Conservation (phyloP, 2,113 vertebrate genomes). For the Phaethornis superciliosus region DNA sequence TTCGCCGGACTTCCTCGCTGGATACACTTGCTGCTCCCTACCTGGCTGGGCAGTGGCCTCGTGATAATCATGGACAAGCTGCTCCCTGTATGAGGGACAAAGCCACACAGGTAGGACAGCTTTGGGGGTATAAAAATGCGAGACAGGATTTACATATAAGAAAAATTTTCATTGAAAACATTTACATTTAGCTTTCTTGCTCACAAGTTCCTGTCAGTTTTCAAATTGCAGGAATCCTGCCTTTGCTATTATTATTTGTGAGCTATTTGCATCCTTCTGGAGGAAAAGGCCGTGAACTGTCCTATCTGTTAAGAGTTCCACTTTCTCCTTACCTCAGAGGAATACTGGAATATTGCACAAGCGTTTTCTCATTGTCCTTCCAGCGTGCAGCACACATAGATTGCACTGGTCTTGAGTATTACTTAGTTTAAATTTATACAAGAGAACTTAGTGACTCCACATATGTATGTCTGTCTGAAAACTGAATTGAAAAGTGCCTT, state of each 20-base stretch:
- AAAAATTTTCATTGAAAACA: not conserved
- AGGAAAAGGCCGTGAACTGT: not conserved
- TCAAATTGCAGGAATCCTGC: not conserved
- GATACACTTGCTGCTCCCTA: conserved; percentile 90
- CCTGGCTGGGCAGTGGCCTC: conserved; percentile 96
- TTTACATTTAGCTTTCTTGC: not conserved
- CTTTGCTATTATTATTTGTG: not conserved
- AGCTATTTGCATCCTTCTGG: not conserved
- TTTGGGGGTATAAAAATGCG: not conserved
- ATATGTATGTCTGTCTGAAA: not conserved
- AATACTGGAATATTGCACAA: not conserved
- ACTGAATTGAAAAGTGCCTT: not conserved
- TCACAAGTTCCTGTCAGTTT: not conserved
- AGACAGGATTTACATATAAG: not conserved
- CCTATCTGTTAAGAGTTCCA: not conserved
- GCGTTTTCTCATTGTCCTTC: not conserved
- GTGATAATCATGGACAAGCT: conserved; percentile 88
- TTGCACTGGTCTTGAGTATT: not conserved
- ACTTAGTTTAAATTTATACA: not conserved
- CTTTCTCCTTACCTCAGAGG: not conserved
- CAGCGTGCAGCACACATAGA: not conserved
- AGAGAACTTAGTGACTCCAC: not conserved
- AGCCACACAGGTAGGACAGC: conserved; percentile 88
- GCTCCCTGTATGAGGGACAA: conserved; percentile 96
- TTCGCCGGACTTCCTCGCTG: conserved; percentile 89